Evolutionary conservation across 2,113 vertebrate species (phyloP), one percentile per base, ranked within the genome.

Genomic region (Gambusia holbrooki): DNA sequence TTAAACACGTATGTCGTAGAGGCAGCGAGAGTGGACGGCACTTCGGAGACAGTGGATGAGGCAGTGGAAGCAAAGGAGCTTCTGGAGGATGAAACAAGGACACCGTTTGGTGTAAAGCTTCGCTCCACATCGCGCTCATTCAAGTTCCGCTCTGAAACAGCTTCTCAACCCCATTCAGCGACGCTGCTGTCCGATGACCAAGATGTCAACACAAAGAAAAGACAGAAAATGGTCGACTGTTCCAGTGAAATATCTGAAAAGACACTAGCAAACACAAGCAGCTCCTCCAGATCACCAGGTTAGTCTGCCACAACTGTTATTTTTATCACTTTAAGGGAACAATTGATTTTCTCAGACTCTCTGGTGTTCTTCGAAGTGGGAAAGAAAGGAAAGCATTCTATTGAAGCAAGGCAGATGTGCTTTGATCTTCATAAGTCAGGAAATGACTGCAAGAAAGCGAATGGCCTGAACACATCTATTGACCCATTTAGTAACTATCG

Each of bases 61-160:
- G 84, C 76, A 17, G 48, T 64, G 2, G 86, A 79, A 25, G 27
- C 76, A 27, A 4, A 78, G 62, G 79, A 93, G 71, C 79, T 81
- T 2, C 85, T 79, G 40, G 72, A 79, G 27, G 77, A 83, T 8
- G 94, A 95, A 61, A 89, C 92, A 51, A 95, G 87, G 86, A 93
- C 68, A 35, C 89, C 94, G 28, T 98, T 97, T 85, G 95, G 95
- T 17, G 84, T 98, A 54, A 97, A 96, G 87, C 95, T 99, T 30
- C 96, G 97, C 71, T 95, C 96, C 79, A 97, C 96, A 0, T 96
- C 96, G 4, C 91, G 95, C 51, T 96, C 95, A 1, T 71, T 95
- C 67, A 96, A 87, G 88, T 90, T 92, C 4, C 91, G 85, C 66
- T 89, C 94, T 0, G 89, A 93, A 25, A 81, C 89, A 64, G 85